Percentiles rank a stretch among this genome's conserved stretches.
phyloP scores from a whole-genome alignment of 2,113 vertebrate genomes.

The Pomatorhinus ruficollis region DNA sequence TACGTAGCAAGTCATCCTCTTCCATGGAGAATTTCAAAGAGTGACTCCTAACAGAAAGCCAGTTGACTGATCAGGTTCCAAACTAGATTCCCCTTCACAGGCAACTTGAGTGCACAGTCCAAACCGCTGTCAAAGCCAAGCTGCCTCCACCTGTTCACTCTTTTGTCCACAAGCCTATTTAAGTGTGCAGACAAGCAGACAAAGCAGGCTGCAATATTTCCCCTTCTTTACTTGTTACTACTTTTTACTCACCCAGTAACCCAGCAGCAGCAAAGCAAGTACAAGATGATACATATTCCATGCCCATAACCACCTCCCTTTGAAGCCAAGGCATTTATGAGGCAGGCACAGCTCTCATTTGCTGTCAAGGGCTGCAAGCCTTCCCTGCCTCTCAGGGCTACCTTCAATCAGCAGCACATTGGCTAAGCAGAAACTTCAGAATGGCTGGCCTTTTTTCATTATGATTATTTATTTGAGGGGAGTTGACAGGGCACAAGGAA shows the following conservation, averaged over 20 bases:
- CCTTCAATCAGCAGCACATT: neutral
- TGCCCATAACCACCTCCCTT: constrained; percentile 2
- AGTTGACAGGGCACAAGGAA: neutral
- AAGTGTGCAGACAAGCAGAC: neutral
- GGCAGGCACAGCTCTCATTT: neutral
- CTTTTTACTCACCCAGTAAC: neutral
- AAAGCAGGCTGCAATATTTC: neutral
- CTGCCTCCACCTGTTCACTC: neutral
- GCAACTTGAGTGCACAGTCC: neutral
- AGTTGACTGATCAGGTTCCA: neutral
- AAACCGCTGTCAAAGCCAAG: neutral
- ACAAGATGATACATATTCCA: constrained; percentile 29
- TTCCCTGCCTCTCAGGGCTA: constrained; percentile 15
- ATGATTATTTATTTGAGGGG: constrained; percentile 56
- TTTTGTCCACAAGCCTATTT: neutral
- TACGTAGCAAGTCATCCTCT: neutral
- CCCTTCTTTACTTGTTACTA: neutral
- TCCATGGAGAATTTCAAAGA: neutral
- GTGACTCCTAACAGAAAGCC: neutral
- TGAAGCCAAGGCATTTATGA: constrained; percentile 25
- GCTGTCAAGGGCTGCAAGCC: neutral
- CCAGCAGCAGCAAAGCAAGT: constrained; percentile 19
- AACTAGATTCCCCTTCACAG: neutral
- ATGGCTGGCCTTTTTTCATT: neutral
- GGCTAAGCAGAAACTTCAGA: neutral